Base-by-base conservation (phyloP, 2,113 vertebrate species). In the Procavia capensis region DNA sequence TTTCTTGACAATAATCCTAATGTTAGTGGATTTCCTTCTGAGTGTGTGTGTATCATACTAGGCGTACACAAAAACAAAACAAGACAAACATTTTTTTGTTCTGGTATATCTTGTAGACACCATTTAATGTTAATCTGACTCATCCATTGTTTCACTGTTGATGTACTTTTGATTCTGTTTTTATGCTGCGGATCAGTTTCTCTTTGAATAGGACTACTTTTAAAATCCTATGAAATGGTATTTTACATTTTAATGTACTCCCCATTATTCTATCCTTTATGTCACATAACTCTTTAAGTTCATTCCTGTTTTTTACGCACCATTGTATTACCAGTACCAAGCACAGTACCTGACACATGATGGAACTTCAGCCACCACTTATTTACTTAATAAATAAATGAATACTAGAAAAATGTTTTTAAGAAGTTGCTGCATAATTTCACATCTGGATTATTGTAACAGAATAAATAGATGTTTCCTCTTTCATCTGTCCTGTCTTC, bases 141-240 rank as follows among this genome's bases (percentile, higher is more conserved):
- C n/a, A 79, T 76, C 5, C 36, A 57, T 47, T 90, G 11, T 64
- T 86, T 82, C 85, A 85, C 34, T 88, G 5, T 47, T 80, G 19
- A 50, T 61, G 9, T 61, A 43, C 34, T 29, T 80, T 85, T 75
- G 43, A 74, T 87, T 91, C 43, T 70, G 36, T 27, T 63, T 50
- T 92, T 91, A 76, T 50, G 14, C 20, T 85, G 75, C 24, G 70
- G 81, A 16, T 3, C 84, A 85, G 4, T 74, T 82, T 89, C 72
- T 61, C 57, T 20, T 92, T 41, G 82, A 70, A 81, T 95, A 82
- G 76, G n/a, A 63, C 47, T 82, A 34, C 63, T 91, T 80, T 34
- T 95, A 95, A 93, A 95, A 79, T 95, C 17, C 39, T 76, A 86
- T 43, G 74, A 90, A 61, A 34, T 85, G 6, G 2, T 2, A 70